phyloP scores from a whole-genome alignment of 2,113 vertebrate genomes.

The Ranitomeya variabilis region DNA sequence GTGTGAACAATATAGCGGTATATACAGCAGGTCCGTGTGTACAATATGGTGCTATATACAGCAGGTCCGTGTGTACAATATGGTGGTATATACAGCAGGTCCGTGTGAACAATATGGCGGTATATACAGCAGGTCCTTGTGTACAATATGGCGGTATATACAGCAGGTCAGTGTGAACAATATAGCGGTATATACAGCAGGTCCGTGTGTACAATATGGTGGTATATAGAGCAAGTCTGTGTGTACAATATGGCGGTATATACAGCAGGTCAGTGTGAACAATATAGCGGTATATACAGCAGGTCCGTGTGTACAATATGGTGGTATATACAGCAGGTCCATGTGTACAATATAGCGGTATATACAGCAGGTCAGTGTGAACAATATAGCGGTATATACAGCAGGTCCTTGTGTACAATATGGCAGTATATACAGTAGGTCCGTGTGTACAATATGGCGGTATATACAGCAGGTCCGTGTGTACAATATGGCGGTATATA shows the following conservation, averaged over 20 bases:
- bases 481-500: not conserved
- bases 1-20: not conserved
- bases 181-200: not conserved
- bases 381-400: too few species aligned
- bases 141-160: not conserved
- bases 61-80: not conserved
- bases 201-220: not conserved
- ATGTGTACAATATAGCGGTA: too few species aligned
- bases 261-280: too few species aligned
- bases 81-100: not conserved
- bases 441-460: not conserved
- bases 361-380: too few species aligned
- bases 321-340: too few species aligned
- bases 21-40: too few species aligned
- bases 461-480: not conserved
- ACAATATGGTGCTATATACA: too few species aligned
- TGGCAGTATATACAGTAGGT: not conserved
- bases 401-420: not conserved
- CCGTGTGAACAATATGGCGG: not conserved
- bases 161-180: not conserved
- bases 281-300: too few species aligned
- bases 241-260: too few species aligned
- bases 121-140: not conserved
- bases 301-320: too few species aligned
- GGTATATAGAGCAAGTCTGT: too few species aligned